phyloP scores from a whole-genome alignment of 2,113 vertebrate species.

The Fregetta grallaria region DNA sequence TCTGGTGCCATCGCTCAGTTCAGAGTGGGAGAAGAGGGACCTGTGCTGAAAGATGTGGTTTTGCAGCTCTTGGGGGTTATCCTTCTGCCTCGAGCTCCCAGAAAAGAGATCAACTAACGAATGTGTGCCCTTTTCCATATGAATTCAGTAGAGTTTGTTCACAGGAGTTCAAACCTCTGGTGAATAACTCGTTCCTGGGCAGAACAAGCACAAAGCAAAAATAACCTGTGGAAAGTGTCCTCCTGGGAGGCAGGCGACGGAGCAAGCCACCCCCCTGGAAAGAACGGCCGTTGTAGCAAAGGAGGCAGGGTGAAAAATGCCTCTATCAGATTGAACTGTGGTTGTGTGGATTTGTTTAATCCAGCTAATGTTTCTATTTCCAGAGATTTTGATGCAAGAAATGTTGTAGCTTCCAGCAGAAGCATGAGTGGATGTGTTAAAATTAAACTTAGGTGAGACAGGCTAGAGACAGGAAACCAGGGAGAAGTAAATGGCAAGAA shows the following conservation, averaged over 20 bases:
- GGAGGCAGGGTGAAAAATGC: neutral
- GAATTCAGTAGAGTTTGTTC: neutral
- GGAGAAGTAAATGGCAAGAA: neutral
- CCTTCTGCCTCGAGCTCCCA: neutral
- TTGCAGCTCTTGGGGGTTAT: neutral
- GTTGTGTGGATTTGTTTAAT: neutral
- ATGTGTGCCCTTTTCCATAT: neutral
- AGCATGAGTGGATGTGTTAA: neutral
- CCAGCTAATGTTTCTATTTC: neutral
- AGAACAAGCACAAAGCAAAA: neutral
- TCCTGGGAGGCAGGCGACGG: neutral
- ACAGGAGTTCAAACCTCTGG: neutral
- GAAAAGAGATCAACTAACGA: neutral
- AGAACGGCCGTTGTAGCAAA: neutral
- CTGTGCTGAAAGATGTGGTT: neutral
- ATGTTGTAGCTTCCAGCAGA: neutral
- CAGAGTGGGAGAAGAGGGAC: neutral
- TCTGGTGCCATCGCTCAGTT: neutral
- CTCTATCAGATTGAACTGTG: neutral
- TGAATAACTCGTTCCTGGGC: neutral
- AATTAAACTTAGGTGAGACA: neutral
- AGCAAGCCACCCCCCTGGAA: neutral
- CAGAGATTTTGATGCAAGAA: neutral
- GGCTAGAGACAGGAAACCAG: neutral
- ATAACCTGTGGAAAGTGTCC: neutral